phyloP scores from a whole-genome alignment of 2,113 vertebrate genomes.

The Macroglossus sobrinus region DNA sequence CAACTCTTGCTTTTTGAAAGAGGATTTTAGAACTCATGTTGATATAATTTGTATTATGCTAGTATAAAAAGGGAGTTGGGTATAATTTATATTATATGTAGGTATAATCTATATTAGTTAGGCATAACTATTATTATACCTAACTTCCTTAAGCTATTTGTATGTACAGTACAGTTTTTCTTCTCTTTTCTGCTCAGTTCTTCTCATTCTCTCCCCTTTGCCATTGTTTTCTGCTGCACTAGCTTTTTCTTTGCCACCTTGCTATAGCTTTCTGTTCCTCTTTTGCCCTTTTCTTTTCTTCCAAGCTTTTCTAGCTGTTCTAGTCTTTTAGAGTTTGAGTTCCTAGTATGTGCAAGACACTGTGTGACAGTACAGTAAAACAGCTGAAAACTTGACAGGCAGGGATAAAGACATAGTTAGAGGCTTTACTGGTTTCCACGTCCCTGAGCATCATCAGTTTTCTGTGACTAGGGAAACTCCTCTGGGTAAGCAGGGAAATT shows the following conservation, averaged over 20 bases:
- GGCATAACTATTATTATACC: neutral
- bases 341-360: neutral
- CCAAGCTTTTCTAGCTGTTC: neutral
- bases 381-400: neutral
- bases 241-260: neutral
- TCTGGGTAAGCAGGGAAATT: neutral
- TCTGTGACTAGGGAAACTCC: neutral
- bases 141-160: neutral
- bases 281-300: slow-evolving; percentile 14
- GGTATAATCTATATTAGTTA: neutral
- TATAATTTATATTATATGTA: neutral
- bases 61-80: neutral
- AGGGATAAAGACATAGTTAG: neutral
- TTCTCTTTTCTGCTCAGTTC: neutral
- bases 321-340: neutral
- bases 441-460: neutral
- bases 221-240: neutral
- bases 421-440: neutral
- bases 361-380: neutral
- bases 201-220: neutral
- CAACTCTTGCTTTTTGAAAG: neutral
- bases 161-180: neutral
- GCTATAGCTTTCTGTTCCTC: neutral
- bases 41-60: neutral
- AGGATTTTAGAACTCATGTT: slow-evolving; percentile 21